These are phyloP conservation scores for honey bee (Apis mellifera) DNA, from an alignment of 1,140 invertebrate genomes.

Conservation along the genomic window Amel_HAv3.1 CM009933.2:397501-398000, in stretches of 20 bases:
- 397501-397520: background rate
- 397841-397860: background rate
- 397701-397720: no score
- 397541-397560: background rate
- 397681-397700: no score
- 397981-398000: no score
- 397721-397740: no score
- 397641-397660: background rate
- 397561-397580: constrained; percentile 8
- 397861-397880: background rate
- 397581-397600: background rate
- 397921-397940: background rate
- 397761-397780: no score
- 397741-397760: no score
- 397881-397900: background rate
- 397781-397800: no score
- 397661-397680: no score
- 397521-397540: background rate
- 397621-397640: background rate
- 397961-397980: background rate
- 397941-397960: background rate
- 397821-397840: no score
- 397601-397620: background rate
- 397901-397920: background rate
- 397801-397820: no score